Evolutionary conservation across 2,797 vertebrate genomes (phyloP).

Genomic region (Pseudotriccus pelzelni): DNA sequence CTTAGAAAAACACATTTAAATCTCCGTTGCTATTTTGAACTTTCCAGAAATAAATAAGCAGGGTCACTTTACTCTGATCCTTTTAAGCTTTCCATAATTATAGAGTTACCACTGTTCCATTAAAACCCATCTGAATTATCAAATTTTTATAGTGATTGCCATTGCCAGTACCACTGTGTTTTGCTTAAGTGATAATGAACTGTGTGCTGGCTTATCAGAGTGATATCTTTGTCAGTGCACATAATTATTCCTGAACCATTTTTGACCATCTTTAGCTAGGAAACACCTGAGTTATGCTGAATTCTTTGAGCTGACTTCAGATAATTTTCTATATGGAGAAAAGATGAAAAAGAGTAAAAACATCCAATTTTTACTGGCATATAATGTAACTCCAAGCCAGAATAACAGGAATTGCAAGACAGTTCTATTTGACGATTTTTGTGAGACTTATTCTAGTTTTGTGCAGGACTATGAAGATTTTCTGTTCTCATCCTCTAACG

Average conservation of each 20-base stretch:
- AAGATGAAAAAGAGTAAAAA: neutral
- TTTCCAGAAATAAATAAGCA: neutral
- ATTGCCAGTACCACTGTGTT: neutral
- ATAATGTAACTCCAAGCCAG: neutral
- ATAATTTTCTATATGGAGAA: neutral
- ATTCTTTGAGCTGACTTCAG: neutral
- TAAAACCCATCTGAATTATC: neutral
- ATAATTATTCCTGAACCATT: neutral
- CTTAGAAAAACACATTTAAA: neutral
- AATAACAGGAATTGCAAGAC: neutral
- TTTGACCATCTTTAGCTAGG: neutral
- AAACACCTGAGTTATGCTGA: neutral
- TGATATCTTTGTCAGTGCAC: neutral
- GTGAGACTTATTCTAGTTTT: neutral
- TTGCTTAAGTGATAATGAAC: neutral
- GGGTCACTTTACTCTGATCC: neutral
- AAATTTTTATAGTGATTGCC: neutral
- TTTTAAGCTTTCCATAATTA: neutral
- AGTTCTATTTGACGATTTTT: neutral
- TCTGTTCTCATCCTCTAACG: neutral
- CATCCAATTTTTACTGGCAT: neutral
- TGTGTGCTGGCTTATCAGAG: neutral
- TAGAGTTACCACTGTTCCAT: neutral
- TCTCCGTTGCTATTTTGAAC: neutral
- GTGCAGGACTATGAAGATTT: neutral